Evolutionary conservation across 1,140 invertebrate genomes (phyloP), one percentile per base, ranked within the genome.

Genomic region (Agrypnia vestita): DNA sequence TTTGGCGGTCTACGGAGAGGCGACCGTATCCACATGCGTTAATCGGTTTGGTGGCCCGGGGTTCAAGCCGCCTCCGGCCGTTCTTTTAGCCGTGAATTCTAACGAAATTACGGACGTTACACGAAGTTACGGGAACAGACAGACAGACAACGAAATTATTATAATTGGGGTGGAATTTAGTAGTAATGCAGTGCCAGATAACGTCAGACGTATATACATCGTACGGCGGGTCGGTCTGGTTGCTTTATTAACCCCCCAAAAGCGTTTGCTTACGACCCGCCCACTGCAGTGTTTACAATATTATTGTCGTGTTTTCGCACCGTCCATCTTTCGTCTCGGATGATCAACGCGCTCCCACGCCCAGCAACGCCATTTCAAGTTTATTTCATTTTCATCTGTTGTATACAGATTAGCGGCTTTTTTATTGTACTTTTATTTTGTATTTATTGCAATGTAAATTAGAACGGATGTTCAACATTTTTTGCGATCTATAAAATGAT

Each of bases 261-360:
- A 44, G 13, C 43, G n/a, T 13, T 44, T 64, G 35, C 35, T 64
- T 44, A 64, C 35, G 35, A 64, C 35, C 61, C 61, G 9, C 61
- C 61, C 61, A 64, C 61, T 12, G 4, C 35, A 0, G 17, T 43
- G 21, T 62, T 19, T 59, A 59, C 4, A 13, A 43, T 44, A 43
- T 13, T 64, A 43, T 64, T 44, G 61, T 44, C 43, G 61, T 44
- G 21, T 64, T 15, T 9, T 64, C 4, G 61, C 21, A 64, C 9
- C 12, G 35, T 64, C 35, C 61, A 44, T 64, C 61, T 35, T 64
- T 44, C 35, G 61, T 10, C 61, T 0, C n/a, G 35, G 21, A 64
- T 25, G 61, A 64, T 64, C 15, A 53, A 53, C 15, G 25, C 25
- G 9, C 19, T 8, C 61, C 61, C 61, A 64, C 61, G 55, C 55